phyloP scores from a whole-genome alignment of 1,140 invertebrate species.

The Bradysia coprophila region DNA sequence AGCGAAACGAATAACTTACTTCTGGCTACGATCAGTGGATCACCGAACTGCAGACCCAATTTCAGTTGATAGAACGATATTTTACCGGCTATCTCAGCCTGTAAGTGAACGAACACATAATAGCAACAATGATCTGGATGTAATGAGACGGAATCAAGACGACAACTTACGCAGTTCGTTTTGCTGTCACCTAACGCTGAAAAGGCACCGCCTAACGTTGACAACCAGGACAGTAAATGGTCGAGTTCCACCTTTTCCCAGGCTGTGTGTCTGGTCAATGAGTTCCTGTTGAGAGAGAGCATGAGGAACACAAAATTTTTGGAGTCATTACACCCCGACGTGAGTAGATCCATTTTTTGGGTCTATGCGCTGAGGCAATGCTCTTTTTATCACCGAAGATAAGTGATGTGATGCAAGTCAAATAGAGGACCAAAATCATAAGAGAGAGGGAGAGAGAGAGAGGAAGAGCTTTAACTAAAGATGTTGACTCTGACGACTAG shows the following conservation, averaged over 20 bases:
- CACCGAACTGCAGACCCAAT: constrained; percentile 57
- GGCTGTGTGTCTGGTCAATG: background rate
- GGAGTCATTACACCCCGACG: no score
- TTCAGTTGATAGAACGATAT: constrained; percentile 69
- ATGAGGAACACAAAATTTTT: no score
- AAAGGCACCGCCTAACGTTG: constrained; percentile 88
- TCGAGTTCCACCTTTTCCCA: constrained; percentile 57
- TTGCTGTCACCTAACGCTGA: constrained; percentile 80
- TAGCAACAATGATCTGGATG: constrained; percentile 5
- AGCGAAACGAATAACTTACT: constrained; percentile 75
- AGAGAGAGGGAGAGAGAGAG: no score
- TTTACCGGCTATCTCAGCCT: constrained; percentile 71
- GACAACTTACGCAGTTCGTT: constrained; percentile 57
- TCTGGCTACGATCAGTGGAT: constrained; percentile 55
- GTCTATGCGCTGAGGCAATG: no score
- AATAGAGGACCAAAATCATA: no score
- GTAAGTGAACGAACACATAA: constrained; percentile 19
- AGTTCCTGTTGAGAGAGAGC: background rate
- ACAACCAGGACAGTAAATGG: constrained; percentile 80
- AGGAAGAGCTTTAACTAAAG: no score
- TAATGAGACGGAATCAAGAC: no score
- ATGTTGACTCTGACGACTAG: no score
- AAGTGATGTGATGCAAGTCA: no score
- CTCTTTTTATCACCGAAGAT: no score
- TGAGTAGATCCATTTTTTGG: no score